These are phyloP conservation scores for Saccopteryx leptura DNA, from an alignment of 2,113 vertebrate genomes.

Conservation along the genomic window DNA sequence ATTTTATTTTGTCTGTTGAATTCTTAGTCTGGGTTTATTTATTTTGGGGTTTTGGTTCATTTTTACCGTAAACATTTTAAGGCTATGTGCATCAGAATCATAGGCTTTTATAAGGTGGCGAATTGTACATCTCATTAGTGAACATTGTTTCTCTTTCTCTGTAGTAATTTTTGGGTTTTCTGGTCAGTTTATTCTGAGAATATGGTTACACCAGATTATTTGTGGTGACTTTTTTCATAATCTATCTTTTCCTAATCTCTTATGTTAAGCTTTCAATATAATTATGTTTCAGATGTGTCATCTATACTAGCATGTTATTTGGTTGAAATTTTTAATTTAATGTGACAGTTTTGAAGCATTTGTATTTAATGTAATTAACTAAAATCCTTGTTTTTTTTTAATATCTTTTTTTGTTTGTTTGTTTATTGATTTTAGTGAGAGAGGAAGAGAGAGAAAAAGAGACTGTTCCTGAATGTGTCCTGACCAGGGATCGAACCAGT, in stretches of 20 bases:
- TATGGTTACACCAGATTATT: background rate
- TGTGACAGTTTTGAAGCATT: background rate
- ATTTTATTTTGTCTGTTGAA: background rate
- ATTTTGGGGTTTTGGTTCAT: background rate
- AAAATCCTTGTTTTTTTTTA: background rate
- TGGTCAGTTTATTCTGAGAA: background rate
- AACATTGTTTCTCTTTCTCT: background rate
- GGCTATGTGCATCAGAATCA: background rate
- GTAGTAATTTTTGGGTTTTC: background rate
- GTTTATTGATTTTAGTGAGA: background rate
- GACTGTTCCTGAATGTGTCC: background rate
- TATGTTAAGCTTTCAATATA: background rate
- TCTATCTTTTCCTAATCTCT: background rate
- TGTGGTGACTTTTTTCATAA: background rate
- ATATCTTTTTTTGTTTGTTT: background rate
- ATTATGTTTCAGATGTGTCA: background rate
- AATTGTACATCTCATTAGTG: background rate
- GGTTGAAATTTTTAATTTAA: background rate
- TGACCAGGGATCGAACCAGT: background rate
- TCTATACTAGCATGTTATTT: background rate
- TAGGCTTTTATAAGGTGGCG: background rate
- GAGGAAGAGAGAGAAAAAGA: too few species aligned
- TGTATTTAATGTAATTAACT: background rate
- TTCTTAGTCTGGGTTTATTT: background rate
- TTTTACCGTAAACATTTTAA: background rate